These are phyloP conservation scores for Noctua fimbriata DNA, from an alignment of 2,888 invertebrate genomes.

Conservation along the genomic window DNA sequence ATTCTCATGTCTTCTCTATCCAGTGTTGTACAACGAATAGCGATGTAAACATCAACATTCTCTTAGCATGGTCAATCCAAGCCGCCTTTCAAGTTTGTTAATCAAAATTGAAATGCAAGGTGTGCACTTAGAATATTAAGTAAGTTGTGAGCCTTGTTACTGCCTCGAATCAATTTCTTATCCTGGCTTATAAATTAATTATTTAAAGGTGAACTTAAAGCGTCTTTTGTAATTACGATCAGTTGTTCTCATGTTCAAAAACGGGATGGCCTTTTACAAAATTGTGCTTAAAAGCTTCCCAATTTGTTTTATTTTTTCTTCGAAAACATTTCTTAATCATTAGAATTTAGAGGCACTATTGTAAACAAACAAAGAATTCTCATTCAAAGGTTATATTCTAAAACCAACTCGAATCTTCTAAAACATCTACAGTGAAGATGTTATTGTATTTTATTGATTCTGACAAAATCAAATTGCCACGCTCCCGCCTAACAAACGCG, in stretches of 20 bases:
- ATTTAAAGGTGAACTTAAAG: conserved; percentile 7
- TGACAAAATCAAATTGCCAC: conserved; percentile 52
- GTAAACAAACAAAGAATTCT: conserved; percentile 27
- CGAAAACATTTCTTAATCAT: conserved; percentile 5
- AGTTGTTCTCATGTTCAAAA: conserved; percentile 16
- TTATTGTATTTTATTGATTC: conserved; percentile 45
- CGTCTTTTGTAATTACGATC: neutral
- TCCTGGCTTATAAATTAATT: conserved; percentile 35
- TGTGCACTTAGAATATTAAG: conserved; percentile 52
- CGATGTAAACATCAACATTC: conserved; percentile 36
- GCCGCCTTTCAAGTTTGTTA: conserved; percentile 49
- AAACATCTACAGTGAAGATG: conserved; percentile 25
- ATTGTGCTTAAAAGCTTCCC: conserved; percentile 37
- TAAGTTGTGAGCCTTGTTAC: conserved; percentile 36
- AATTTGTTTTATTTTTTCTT: conserved; percentile 18
- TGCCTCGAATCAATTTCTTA: conserved; percentile 38
- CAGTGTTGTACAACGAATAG: conserved; percentile 16
- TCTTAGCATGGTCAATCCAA: conserved; percentile 26
- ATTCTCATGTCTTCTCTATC: neutral
- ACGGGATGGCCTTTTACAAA: conserved; percentile 5
- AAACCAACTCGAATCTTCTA: conserved; percentile 34
- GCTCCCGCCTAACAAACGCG: conserved; percentile 39
- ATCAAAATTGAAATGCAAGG: conserved; percentile 61
- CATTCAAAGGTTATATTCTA: conserved; percentile 11
- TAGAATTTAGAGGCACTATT: neutral